phyloP scores from a whole-genome alignment of 1,140 invertebrate genomes.

The Ostrea edulis region DNA sequence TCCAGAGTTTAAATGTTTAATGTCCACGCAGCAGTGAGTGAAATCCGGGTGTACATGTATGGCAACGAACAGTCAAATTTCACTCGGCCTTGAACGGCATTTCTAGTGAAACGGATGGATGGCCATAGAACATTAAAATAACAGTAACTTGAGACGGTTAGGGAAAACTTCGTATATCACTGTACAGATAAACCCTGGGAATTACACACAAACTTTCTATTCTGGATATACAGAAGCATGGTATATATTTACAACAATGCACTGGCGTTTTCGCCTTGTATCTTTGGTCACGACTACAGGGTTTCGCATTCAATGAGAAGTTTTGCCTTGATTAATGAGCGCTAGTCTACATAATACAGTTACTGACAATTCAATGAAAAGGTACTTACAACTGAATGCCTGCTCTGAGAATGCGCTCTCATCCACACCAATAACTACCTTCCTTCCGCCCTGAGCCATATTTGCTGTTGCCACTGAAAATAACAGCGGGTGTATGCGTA shows the following conservation, averaged over 20 bases:
- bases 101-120: background rate
- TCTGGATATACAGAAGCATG: too few species aligned
- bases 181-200: too few species aligned
- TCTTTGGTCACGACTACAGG: too few species aligned
- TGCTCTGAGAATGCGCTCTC: background rate
- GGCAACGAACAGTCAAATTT: too few species aligned
- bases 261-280: background rate
- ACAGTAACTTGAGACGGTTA: background rate
- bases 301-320: too few species aligned
- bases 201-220: too few species aligned
- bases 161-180: too few species aligned
- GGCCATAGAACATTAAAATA: background rate
- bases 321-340: too few species aligned
- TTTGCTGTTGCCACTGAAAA: constrained; percentile 10
- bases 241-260: background rate
- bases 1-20: too few species aligned
- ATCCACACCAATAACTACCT: constrained; percentile 6
- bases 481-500: background rate
- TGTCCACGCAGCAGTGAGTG: too few species aligned
- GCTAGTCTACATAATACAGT: too few species aligned
- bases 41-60: too few species aligned
- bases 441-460: constrained; percentile 6
- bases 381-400: background rate
- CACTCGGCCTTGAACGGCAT: background rate
- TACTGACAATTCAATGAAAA: background rate